These are phyloP conservation scores for Cephus runcator DNA, from an alignment of 2,888 invertebrate genomes.

Conservation along the genomic window DNA sequence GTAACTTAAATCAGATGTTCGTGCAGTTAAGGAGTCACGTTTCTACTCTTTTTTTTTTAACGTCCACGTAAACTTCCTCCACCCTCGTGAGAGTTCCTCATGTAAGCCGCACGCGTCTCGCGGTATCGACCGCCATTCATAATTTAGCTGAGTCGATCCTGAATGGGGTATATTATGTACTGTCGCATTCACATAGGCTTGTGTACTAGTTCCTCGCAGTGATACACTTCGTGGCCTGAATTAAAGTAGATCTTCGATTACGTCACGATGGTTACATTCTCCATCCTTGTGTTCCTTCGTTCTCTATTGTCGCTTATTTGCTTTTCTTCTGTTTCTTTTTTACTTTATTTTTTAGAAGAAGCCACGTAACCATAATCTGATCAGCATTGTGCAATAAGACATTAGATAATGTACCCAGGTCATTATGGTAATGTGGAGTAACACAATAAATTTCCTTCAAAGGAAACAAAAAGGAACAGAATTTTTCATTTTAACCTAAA, in stretches of 20 bases:
- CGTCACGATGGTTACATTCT: constrained; percentile 18
- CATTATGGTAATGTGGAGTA: neutral
- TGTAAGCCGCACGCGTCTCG: neutral
- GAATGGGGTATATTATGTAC: constrained; percentile 48
- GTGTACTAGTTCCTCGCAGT: constrained; percentile 28
- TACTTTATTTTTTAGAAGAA: neutral
- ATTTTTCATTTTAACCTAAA: neutral
- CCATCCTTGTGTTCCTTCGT: constrained; percentile 16
- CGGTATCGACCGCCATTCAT: constrained; percentile 62
- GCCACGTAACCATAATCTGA: neutral
- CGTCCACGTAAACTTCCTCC: neutral
- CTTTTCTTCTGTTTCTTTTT: neutral
- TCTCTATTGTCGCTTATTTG: neutral
- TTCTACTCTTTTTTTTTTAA: neutral
- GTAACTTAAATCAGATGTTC: neutral
- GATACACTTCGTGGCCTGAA: constrained; percentile 24
- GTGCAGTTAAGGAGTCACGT: neutral
- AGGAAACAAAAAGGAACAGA: neutral
- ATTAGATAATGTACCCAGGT: neutral
- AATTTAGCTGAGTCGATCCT: constrained; percentile 59
- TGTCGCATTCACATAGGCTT: constrained; percentile 32
- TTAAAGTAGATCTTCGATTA: constrained; percentile 28
- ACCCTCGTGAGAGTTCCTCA: neutral
- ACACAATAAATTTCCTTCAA: neutral
- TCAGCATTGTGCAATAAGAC: neutral